A percentile compares a stretch with the other conserved stretches of the same genome.
Conservation (phyloP, 2,797 vertebrate genomes). For the Pyrocephalus nanus region DNA sequence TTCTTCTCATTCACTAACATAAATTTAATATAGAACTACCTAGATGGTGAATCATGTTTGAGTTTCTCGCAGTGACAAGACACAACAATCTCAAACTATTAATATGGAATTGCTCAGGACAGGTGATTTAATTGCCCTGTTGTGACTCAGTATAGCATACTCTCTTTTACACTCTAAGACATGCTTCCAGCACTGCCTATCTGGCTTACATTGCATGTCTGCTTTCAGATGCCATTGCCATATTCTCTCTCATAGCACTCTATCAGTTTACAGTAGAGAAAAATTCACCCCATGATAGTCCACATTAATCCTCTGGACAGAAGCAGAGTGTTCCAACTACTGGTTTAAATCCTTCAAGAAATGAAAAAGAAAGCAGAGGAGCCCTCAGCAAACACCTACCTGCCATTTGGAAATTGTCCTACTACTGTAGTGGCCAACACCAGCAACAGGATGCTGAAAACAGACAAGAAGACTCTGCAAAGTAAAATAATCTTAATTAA, state of each 20-base stretch:
- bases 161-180: neutral
- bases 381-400: slow-evolving; percentile 70
- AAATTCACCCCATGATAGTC: neutral
- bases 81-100: neutral
- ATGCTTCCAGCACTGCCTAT: neutral
- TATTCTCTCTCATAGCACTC: neutral
- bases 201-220: neutral
- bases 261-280: neutral
- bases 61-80: neutral
- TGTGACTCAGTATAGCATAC: neutral
- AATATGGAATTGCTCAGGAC: neutral
- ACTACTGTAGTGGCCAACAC: slow-evolving; percentile 83
- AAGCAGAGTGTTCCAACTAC: neutral
- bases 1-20: neutral
- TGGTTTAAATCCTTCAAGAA: neutral
- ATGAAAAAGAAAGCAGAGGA: neutral
- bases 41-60: neutral
- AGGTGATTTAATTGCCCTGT: neutral
- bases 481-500: slow-evolving; percentile 33
- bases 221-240: neutral
- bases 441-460: slow-evolving; percentile 85
- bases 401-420: slow-evolving; percentile 86
- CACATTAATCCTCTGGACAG: neutral
- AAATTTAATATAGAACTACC: neutral
- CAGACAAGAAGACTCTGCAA: slow-evolving; percentile 83